Evolutionary conservation across 2,888 invertebrate species (phyloP), one percentile per base, ranked within the genome.

Genomic region (Heliconius sara): DNA sequence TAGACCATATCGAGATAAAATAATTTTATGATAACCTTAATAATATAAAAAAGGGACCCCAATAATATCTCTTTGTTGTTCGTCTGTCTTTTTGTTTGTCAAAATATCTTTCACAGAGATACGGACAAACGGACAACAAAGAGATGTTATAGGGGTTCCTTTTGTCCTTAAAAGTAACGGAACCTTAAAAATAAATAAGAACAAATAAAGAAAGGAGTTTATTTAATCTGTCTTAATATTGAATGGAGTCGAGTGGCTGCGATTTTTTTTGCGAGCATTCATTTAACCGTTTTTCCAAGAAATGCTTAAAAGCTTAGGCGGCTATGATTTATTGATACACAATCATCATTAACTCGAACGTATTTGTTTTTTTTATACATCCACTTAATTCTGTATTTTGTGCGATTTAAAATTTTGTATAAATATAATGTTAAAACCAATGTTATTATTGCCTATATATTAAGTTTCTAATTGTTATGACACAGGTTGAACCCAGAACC

Each of bases 1-100:
- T 27, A 67, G 47, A 76, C 76, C 47, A 52, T 52, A 67, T 65
- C 43, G 65, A 75, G 65, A 10, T 47, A 9, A 65, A 65, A 75
- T 65, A 75, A 75, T 65, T 75, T 27, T 39, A 27, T 39, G 43
- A 66, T 43, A 47, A 65, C 39, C n/a, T 47, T 47, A 60, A 57
- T 57, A 57, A 73, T 30, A 27, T 27, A 27, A 27, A 27, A 27
- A 27, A 27, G 27, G 27, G 2, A 27, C 27, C 27, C 27, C 27
- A 27, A 27, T 27, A 27, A 27, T 27, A 27, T 27, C 27, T 27
- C 27, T 27, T 27, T 27, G 27, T 27, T 2, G 27, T 27, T 27
- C 27, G 27, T 27, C 27, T 27, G 27, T 27, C 27, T 27, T 27
- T 27, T 27, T 27, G 27, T 27, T 2, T 27, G 27, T 27, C 27